Percentiles rank a stretch among this genome's conserved stretches.
Conservation (phyloP, 2,113 vertebrate genomes). For the Oncorhynchus clarkii region DNA sequence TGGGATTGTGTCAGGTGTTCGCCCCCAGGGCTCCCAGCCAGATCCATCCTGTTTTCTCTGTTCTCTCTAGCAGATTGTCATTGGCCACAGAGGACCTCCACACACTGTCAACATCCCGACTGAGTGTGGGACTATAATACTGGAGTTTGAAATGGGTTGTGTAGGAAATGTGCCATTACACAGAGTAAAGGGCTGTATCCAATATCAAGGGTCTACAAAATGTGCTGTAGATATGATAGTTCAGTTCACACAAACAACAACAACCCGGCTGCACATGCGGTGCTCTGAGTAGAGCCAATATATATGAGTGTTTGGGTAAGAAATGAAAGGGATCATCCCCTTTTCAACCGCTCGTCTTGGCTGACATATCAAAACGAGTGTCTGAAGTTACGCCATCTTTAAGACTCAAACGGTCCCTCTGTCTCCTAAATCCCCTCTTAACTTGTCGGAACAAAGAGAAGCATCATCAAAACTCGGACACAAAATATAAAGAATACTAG, state of each 20-base stretch:
- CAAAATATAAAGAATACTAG: neutral
- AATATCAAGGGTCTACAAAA: constrained; percentile 19
- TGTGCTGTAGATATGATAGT: constrained; percentile 20
- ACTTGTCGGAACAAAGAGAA: constrained; percentile 62
- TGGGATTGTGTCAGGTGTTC: constrained; percentile 39
- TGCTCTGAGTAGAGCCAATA: neutral
- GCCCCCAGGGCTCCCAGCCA: neutral
- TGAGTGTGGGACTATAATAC: constrained; percentile 29
- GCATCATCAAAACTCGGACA: constrained; percentile 62
- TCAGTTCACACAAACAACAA: constrained; percentile 25
- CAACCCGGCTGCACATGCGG: neutral
- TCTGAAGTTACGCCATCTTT: constrained; percentile 32
- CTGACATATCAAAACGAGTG: constrained; percentile 29
- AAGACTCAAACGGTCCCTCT: neutral
- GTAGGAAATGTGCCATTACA: constrained; percentile 32
- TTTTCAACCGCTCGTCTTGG: constrained; percentile 23
- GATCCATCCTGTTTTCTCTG: constrained; percentile 41
- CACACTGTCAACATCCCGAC: constrained; percentile 49
- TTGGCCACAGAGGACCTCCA: constrained; percentile 35
- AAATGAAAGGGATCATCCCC: constrained; percentile 45
- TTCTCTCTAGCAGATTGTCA: constrained; percentile 36
- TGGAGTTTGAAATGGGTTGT: constrained; percentile 39
- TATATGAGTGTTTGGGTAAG: constrained; percentile 24
- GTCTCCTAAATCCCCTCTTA: constrained; percentile 36
- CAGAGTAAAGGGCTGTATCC: constrained; percentile 11